Conservation (phyloP, 37 sponge, comb jelly and placozoan species). For the Crambe crambe region DNA sequence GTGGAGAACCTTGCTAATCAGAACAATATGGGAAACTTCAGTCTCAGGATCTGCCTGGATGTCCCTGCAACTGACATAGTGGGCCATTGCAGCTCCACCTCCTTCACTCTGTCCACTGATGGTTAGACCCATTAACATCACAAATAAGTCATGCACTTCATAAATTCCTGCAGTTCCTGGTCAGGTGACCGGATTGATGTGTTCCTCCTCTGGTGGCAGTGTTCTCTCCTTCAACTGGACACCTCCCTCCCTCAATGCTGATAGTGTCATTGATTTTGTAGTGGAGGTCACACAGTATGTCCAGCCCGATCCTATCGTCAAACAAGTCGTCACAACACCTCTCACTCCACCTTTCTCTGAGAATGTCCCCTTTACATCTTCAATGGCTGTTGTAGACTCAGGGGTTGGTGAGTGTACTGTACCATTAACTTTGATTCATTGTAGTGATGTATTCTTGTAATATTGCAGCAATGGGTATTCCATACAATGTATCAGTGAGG, state of each 20-base stretch:
- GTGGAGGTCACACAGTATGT: constrained; percentile 7
- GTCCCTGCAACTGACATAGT: neutral
- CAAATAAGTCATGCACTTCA: too few species aligned
- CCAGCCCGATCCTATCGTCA: neutral
- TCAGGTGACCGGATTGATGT: neutral
- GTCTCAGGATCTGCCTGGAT: neutral
- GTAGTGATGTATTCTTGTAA: neutral
- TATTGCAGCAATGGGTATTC: neutral
- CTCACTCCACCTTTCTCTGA: too few species aligned
- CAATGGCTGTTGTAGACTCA: neutral
- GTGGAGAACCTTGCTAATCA: too few species aligned
- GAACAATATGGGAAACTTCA: too few species aligned
- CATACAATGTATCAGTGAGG: constrained; percentile 7
- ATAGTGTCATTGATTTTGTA: neutral
- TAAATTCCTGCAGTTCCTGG: neutral
- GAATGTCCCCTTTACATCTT: too few species aligned
- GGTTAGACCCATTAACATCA: too few species aligned
- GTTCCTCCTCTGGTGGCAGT: neutral
- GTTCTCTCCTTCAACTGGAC: constrained; percentile 5
- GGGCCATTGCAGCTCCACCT: neutral
- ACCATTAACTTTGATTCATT: neutral
- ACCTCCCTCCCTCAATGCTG: neutral
- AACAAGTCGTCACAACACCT: neutral
- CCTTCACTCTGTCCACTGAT: neutral
- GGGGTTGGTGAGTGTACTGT: neutral